A percentile compares a stretch with the other conserved stretches of the same genome.
Conservation (phyloP, 23 tunicate genomes). For the Halocynthia roretzi region DNA sequence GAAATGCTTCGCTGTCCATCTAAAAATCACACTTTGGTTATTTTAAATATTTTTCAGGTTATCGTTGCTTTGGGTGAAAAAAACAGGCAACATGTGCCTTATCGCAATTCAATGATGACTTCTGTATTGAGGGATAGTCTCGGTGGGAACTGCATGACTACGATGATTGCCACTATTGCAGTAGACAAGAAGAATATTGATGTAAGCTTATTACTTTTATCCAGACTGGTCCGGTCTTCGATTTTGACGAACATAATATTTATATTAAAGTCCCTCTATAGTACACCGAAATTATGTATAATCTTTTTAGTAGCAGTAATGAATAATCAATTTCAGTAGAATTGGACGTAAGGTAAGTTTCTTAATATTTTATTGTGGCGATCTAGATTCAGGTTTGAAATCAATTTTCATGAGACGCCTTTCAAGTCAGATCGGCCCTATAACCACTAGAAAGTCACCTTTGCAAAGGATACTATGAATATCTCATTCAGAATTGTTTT, state of each 20-base stretch:
- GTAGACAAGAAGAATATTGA: conserved; percentile 74
- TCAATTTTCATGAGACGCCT: too few relatives aligned
- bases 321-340: too few relatives aligned
- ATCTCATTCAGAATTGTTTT: too few relatives aligned
- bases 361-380: neutral
- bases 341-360: too few relatives aligned
- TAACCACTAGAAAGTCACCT: too few relatives aligned
- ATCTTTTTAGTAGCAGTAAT: too few relatives aligned
- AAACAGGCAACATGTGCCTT: conserved; percentile 91
- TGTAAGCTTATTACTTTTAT: conserved; percentile 23
- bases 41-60: conserved; percentile 29
- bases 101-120: conserved; percentile 96
- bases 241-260: neutral
- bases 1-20: too few relatives aligned
- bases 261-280: too few relatives aligned
- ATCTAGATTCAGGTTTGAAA: neutral
- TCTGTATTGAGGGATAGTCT: conserved; percentile 89
- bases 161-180: conserved; percentile 93
- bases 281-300: too few relatives aligned
- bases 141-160: conserved; percentile 98
- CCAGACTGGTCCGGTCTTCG: neutral
- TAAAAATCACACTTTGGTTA: neutral
- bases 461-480: too few relatives aligned
- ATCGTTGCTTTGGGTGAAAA: conserved; percentile 83
- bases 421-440: too few relatives aligned